phyloP scores from a whole-genome alignment of 2,888 invertebrate species.

The Idaea dimidiata region DNA sequence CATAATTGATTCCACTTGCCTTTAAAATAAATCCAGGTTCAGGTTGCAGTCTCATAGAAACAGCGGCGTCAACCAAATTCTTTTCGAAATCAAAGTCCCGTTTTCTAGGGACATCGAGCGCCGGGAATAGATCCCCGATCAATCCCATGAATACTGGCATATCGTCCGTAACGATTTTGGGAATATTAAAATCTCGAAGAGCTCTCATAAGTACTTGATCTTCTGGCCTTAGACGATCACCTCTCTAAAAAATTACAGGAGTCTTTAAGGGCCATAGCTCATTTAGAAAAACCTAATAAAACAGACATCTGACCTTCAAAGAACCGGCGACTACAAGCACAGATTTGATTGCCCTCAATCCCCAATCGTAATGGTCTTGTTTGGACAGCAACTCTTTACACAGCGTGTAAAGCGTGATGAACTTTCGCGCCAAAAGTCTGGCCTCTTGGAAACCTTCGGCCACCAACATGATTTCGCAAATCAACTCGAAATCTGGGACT shows the following conservation, averaged over 20 bases:
- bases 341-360: constrained; percentile 96
- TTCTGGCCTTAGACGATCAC: constrained; percentile 89
- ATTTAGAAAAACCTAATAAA: not conserved
- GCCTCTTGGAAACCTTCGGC: constrained; percentile 98
- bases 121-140: constrained; percentile 95
- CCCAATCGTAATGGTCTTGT: constrained; percentile 99
- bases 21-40: constrained; percentile 94
- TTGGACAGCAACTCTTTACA: constrained; percentile 94
- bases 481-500: constrained; percentile 96
- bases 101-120: constrained; percentile 94
- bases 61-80: constrained; percentile 86
- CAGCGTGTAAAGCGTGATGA: constrained; percentile 94
- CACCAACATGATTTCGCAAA: constrained; percentile 98
- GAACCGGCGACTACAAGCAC: constrained; percentile 97
- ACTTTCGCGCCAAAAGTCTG: constrained; percentile 92
- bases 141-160: constrained; percentile 95
- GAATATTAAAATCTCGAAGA: constrained; percentile 95
- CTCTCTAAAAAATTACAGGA: constrained; percentile 65
- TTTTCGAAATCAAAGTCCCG: constrained; percentile 92
- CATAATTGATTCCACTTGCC: constrained; percentile 55
- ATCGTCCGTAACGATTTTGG: constrained; percentile 96
- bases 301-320: constrained; percentile 81
- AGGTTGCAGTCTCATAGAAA: constrained; percentile 92
- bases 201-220: constrained; percentile 97
- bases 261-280: not conserved